These are phyloP conservation scores for Sebastolobus altivelis DNA, from an alignment of 2,797 vertebrate genomes.

Conservation along the genomic window DNA sequence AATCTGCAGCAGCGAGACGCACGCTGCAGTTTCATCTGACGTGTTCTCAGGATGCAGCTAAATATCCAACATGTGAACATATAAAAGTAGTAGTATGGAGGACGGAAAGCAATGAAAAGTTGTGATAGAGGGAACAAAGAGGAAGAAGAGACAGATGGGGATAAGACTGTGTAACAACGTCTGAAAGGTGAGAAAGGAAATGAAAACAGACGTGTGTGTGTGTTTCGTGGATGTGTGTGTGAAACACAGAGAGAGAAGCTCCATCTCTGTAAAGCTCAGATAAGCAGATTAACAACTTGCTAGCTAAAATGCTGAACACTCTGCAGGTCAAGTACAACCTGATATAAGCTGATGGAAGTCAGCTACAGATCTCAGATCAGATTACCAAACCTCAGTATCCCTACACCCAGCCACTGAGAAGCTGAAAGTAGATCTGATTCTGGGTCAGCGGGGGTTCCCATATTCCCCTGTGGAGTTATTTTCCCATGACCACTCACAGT, in stretches of 20 bases:
- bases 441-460: neutral
- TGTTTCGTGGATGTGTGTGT: slow-evolving; percentile 55
- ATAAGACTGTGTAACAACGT: slow-evolving; percentile 54
- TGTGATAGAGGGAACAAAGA: slow-evolving; percentile 23
- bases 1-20: neutral
- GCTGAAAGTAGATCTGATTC: no score
- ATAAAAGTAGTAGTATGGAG: slow-evolving; percentile 18
- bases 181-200: slow-evolving; percentile 74
- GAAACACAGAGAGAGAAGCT: slow-evolving; percentile 54
- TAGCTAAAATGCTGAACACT: slow-evolving; percentile 72
- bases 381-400: fast-evolving
- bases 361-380: slow-evolving; percentile 58
- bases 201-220: slow-evolving; percentile 56
- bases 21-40: slow-evolving; percentile 5
- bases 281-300: slow-evolving; percentile 80
- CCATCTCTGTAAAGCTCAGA: slow-evolving; percentile 71
- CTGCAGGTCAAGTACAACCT: slow-evolving; percentile 67
- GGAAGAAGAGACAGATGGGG: slow-evolving; percentile 66
- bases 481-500: neutral
- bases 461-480: neutral
- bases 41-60: slow-evolving; percentile 16
- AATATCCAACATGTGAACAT: slow-evolving; percentile 2
- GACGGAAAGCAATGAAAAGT: slow-evolving; percentile 1
- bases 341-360: slow-evolving; percentile 53
- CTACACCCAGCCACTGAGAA: no score